A percentile compares a stretch with the other conserved stretches of the same genome.
Conservation (phyloP, 2,113 vertebrate genomes). For the Picathartes gymnocephalus region DNA sequence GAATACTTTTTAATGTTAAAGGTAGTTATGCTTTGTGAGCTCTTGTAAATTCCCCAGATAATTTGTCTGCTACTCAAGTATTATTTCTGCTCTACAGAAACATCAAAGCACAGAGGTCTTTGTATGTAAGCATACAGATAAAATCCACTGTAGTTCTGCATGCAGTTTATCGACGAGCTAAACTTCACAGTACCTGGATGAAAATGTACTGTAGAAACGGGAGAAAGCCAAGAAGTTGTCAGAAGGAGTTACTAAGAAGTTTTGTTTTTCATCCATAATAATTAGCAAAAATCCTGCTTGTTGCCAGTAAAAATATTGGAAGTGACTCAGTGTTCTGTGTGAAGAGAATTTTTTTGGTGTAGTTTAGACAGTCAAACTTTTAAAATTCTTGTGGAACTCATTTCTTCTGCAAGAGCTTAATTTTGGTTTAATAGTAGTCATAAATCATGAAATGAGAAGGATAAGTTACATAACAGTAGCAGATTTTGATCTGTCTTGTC, state of each 20-base stretch:
- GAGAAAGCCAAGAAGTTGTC: conserved; percentile 42
- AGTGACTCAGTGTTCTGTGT: not conserved
- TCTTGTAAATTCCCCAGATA: not conserved
- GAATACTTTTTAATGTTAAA: not conserved
- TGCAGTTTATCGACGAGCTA: not conserved
- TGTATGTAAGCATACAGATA: not conserved
- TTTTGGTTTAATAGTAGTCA: conserved; percentile 57
- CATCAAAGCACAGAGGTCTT: not conserved
- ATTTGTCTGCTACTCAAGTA: not conserved
- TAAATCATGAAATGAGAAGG: conserved; percentile 59
- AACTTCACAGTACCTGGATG: not conserved
- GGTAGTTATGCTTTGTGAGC: not conserved
- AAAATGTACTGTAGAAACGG: not conserved
- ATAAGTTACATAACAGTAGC: conserved; percentile 34
- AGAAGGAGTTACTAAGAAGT: conserved; percentile 13
- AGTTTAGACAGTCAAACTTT: conserved; percentile 23
- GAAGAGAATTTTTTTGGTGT: not conserved
- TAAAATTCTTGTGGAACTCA: conserved; percentile 8
- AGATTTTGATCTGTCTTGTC: conserved; percentile 16
- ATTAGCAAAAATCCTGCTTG: conserved; percentile 13
- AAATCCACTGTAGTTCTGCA: not conserved
- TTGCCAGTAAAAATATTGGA: conserved; percentile 49
- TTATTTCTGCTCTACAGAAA: not conserved
- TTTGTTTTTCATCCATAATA: not conserved
- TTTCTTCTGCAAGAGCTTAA: conserved; percentile 41